Conservation (phyloP, 2,113 vertebrate species). For the Mustelus asterias region DNA sequence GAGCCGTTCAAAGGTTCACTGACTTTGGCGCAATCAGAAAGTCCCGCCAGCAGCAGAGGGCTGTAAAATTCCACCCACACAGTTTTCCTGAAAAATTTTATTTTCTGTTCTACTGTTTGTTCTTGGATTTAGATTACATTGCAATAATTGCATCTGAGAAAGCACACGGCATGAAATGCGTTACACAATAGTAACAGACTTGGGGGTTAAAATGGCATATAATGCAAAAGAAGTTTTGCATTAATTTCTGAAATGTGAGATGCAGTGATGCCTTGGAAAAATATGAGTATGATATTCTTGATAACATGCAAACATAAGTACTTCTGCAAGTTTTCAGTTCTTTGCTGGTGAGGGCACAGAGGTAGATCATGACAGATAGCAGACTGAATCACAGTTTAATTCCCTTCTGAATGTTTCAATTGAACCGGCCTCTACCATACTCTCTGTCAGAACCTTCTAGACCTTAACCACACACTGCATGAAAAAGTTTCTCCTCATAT, state of each 20-base stretch:
- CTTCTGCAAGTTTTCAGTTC: neutral
- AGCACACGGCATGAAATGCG: neutral
- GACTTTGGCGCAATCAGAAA: too few species aligned
- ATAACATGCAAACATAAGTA: neutral
- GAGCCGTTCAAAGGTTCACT: too few species aligned
- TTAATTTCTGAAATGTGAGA: neutral
- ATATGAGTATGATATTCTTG: neutral
- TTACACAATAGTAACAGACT: neutral
- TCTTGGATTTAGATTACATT: neutral
- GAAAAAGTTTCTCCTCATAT: too few species aligned
- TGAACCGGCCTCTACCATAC: too few species aligned
- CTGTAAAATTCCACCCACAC: too few species aligned
- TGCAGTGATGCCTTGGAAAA: neutral
- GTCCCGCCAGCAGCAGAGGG: too few species aligned
- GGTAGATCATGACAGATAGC: neutral
- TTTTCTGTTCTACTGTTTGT: slow-evolving; percentile 41
- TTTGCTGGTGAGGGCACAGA: neutral
- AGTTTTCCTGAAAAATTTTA: slow-evolving; percentile 51
- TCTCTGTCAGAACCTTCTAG: too few species aligned
- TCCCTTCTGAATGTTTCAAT: too few species aligned
- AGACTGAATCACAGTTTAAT: too few species aligned
- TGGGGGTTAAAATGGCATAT: neutral
- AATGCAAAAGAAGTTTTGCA: neutral
- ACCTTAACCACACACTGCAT: too few species aligned
- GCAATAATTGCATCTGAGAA: neutral